phyloP scores from a whole-genome alignment of 1,140 invertebrate species.

The Bombus fervidus region DNA sequence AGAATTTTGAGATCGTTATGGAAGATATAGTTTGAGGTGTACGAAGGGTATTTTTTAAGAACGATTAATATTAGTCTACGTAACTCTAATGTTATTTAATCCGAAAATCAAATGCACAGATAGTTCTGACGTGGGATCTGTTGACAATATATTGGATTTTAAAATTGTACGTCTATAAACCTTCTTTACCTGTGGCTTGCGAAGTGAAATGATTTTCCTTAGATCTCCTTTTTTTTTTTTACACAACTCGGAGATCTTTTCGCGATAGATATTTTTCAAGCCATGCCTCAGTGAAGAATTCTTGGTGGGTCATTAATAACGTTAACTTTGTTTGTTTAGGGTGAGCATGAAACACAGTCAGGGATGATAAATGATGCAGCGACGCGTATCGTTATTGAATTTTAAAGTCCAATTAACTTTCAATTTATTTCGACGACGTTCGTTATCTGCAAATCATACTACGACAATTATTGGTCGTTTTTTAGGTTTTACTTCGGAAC shows the following conservation, averaged over 20 bases:
- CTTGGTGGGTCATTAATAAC: background rate
- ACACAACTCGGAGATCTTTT: background rate
- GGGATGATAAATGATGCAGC: background rate
- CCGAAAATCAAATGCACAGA: no score
- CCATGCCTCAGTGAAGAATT: background rate
- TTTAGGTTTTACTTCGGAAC: background rate
- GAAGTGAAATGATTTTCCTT: background rate
- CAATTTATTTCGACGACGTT: background rate
- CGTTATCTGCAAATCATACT: background rate
- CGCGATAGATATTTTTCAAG: background rate
- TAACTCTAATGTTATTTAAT: no score
- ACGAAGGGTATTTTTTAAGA: no score
- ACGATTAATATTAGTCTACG: no score
- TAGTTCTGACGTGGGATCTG: no score
- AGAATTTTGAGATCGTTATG: no score
- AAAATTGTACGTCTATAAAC: no score
- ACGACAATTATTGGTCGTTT: background rate
- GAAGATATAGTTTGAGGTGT: no score
- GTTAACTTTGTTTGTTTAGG: background rate
- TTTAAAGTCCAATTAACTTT: constrained; percentile 9
- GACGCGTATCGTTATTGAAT: background rate
- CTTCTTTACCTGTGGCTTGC: background rate
- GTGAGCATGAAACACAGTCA: background rate
- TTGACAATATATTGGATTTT: no score
- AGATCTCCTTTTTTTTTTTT: background rate